Conservation (phyloP, 1,140 invertebrate genomes). For the Teleopsis dalmanni region DNA sequence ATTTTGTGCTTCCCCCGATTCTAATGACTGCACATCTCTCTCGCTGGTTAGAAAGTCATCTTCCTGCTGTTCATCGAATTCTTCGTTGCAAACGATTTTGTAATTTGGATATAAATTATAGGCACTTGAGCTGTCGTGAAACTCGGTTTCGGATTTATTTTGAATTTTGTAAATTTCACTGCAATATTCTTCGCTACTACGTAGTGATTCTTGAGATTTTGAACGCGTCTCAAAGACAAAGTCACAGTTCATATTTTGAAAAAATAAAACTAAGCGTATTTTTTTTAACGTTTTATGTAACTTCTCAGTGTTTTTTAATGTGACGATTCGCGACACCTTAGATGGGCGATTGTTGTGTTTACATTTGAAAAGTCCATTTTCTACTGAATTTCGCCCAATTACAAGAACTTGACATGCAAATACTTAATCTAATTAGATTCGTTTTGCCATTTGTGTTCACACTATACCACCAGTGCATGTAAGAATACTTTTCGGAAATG, state of each 20-base stretch:
- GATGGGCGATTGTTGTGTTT: neutral
- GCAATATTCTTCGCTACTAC: neutral
- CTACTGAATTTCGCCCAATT: neutral
- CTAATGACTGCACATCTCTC: neutral
- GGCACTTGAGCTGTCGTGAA: conserved; percentile 4
- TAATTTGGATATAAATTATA: conserved; percentile 8
- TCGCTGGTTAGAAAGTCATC: too few relatives aligned
- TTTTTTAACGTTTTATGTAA: conserved; percentile 3
- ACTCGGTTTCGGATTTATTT: conserved; percentile 2
- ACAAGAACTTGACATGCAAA: conserved; percentile 11
- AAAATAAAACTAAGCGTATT: neutral
- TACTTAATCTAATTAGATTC: conserved; percentile 12
- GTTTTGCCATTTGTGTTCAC: conserved; percentile 5
- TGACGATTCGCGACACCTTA: neutral
- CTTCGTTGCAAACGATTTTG: conserved; percentile 8
- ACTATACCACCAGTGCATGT: too few relatives aligned
- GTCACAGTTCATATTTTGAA: conserved; percentile 2
- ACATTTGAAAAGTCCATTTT: neutral
- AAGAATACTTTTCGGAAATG: too few relatives aligned
- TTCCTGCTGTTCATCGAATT: neutral
- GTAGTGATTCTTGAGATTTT: neutral
- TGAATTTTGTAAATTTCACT: neutral
- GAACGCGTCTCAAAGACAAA: conserved; percentile 5
- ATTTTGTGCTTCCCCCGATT: neutral
- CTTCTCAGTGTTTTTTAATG: neutral